Evolutionary conservation across 2,888 invertebrate species (phyloP).

Genomic region (Microctonus aethiopoides): DNA sequence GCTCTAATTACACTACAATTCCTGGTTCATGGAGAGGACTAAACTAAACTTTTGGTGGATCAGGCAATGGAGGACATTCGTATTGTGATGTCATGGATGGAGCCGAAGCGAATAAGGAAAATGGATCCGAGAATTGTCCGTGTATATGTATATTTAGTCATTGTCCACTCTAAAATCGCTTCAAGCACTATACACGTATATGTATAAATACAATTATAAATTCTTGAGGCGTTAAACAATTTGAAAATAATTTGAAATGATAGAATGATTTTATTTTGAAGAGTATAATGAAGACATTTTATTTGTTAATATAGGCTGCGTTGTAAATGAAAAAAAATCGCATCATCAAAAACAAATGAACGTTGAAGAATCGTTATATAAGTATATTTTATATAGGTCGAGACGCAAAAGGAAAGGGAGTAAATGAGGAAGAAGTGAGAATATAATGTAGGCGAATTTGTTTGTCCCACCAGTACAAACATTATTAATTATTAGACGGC

Average conservation of each 20-base stretch:
- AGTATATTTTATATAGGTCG: neutral
- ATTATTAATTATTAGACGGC: conserved; percentile 29
- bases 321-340: conserved; percentile 17
- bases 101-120: neutral
- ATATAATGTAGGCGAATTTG: conserved; percentile 4
- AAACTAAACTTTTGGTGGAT: conserved; percentile 28
- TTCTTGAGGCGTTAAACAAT: neutral
- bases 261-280: too few relatives aligned
- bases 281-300: too few relatives aligned
- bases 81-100: neutral
- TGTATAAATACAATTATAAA: too few relatives aligned
- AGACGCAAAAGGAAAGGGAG: too few relatives aligned
- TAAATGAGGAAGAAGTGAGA: neutral
- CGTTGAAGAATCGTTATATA: conserved; percentile 30
- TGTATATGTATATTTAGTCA: too few relatives aligned
- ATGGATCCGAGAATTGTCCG: too few relatives aligned
- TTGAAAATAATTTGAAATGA: too few relatives aligned
- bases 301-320: too few relatives aligned
- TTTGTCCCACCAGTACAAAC: conserved; percentile 19
- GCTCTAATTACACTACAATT: conserved; percentile 30
- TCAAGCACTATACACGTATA: too few relatives aligned
- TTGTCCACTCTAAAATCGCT: too few relatives aligned
- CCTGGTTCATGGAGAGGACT: neutral
- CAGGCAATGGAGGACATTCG: conserved; percentile 20
- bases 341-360: neutral